A percentile compares a stretch with the other conserved stretches of the same genome.
phyloP scores from a whole-genome alignment of 2,888 invertebrate genomes.

The Entomobrya proxima region DNA sequence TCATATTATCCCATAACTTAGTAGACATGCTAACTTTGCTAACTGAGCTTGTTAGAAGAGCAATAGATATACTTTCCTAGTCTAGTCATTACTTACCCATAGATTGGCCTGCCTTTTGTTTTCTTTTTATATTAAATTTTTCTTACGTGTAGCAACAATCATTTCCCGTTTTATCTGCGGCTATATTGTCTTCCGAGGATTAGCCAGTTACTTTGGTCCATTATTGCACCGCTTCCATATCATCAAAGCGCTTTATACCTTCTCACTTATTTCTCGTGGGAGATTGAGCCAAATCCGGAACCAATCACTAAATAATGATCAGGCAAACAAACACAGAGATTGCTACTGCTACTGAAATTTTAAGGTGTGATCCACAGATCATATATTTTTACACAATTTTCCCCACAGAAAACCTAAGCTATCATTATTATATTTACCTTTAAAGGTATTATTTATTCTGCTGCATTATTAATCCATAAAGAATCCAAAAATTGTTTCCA shows the following conservation, averaged over 20 bases:
- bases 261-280: constrained; percentile 43
- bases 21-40: too few relatives aligned
- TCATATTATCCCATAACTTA: constrained; percentile 31
- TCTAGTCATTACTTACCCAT: background rate
- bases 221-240: background rate
- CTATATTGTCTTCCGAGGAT: constrained; percentile 43
- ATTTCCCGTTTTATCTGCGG: constrained; percentile 16
- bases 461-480: background rate
- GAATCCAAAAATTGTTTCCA: background rate
- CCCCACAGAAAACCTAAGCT: background rate
- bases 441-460: background rate
- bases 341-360: constrained; percentile 3
- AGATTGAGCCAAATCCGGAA: constrained; percentile 32
- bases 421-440: too few relatives aligned
- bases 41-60: too few relatives aligned
- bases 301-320: constrained; percentile 54
- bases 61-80: background rate
- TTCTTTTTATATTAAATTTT: constrained; percentile 31
- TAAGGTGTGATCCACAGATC: constrained; percentile 44
- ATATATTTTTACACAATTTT: constrained; percentile 23
- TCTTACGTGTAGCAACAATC: background rate
- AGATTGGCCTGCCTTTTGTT: background rate
- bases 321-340: constrained; percentile 2
- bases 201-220: background rate
- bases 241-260: background rate